These are phyloP conservation scores for Heterohyrax brucei DNA, from an alignment of 2,797 vertebrate genomes.

Conservation along the genomic window DNA sequence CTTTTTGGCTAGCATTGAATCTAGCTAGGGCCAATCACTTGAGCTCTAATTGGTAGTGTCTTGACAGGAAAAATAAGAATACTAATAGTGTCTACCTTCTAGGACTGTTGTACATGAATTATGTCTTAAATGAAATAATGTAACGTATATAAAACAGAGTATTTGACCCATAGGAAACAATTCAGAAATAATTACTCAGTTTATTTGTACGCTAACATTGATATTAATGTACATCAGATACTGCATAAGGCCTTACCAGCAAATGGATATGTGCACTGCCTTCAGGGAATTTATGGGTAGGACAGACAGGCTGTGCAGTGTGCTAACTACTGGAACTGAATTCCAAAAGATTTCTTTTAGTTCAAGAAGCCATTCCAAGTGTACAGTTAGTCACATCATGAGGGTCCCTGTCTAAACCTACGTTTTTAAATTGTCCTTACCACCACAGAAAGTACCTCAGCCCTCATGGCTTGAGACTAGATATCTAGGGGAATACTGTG, in stretches of 20 bases:
- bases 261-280: not conserved
- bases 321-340: not conserved
- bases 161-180: not conserved
- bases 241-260: not conserved
- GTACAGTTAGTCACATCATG: not conserved
- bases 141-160: not conserved
- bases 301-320: not conserved
- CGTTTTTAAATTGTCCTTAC: not conserved
- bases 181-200: constrained; percentile 23
- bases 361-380: constrained; percentile 32
- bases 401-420: not conserved
- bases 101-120: no score
- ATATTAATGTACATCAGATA: not conserved
- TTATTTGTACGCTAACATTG: not conserved
- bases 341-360: not conserved
- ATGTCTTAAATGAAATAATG: not conserved
- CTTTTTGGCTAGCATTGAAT: not conserved
- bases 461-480: not conserved
- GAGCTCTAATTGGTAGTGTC: not conserved
- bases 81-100: constrained; percentile 10
- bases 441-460: not conserved
- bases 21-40: not conserved
- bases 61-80: not conserved
- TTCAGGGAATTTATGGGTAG: not conserved
- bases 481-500: not conserved